These are phyloP conservation scores for Vanessa tameamea DNA, from an alignment of 1,140 invertebrate genomes.

Conservation along the genomic window DNA sequence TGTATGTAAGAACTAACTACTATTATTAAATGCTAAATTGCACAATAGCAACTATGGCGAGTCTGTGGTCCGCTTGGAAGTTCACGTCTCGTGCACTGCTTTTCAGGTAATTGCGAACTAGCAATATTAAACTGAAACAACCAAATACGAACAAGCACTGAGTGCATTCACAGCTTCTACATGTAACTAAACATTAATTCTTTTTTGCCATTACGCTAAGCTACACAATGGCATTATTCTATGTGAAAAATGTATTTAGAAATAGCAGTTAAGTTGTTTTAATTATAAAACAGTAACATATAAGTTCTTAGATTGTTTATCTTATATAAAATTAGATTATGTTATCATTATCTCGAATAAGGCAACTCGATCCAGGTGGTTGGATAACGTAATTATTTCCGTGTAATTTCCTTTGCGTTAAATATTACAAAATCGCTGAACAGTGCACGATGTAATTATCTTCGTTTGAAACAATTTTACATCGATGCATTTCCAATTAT, in stretches of 20 bases:
- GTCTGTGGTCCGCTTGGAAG: not conserved
- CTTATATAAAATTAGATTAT: too few relatives aligned
- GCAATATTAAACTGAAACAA: conserved; percentile 10
- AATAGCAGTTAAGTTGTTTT: too few relatives aligned
- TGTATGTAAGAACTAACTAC: too few relatives aligned
- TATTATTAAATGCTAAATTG: not conserved
- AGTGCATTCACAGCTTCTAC: not conserved
- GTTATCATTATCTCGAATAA: not conserved
- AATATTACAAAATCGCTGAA: not conserved
- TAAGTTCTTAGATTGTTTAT: too few relatives aligned
- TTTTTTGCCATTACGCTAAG: not conserved
- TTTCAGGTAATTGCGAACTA: conserved; percentile 12
- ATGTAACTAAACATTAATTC: not conserved
- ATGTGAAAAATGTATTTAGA: too few relatives aligned
- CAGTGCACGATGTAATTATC: not conserved
- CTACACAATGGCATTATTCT: not conserved
- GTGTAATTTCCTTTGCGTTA: not conserved
- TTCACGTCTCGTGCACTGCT: conserved; percentile 8
- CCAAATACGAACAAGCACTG: conserved; percentile 1
- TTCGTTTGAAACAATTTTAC: not conserved
- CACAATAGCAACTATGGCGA: conserved; percentile 1
- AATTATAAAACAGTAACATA: too few relatives aligned
- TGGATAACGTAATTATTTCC: not conserved
- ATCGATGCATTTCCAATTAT: too few relatives aligned
- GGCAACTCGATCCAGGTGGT: not conserved